These are phyloP conservation scores for Troides helena DNA, from an alignment of 2,888 invertebrate genomes.

Conservation along the genomic window DNA sequence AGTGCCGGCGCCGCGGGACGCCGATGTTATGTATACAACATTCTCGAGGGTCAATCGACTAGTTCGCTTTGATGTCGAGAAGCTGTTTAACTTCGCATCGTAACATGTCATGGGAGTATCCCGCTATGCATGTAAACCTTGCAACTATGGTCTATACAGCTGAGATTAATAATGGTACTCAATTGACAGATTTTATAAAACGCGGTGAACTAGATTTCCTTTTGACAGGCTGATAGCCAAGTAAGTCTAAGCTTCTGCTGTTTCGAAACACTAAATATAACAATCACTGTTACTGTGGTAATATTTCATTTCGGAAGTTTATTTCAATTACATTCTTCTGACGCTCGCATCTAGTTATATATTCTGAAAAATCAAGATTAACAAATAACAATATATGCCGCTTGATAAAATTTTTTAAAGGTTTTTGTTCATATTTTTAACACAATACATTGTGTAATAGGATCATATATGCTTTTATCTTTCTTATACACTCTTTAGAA, in stretches of 20 bases:
- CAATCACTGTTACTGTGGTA: too few species aligned
- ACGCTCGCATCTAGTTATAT: too few species aligned
- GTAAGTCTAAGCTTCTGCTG: background rate
- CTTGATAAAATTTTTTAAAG: too few species aligned
- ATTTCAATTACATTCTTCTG: too few species aligned
- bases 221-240: background rate
- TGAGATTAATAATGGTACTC: background rate
- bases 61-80: slow-evolving; percentile 24
- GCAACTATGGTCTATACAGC: slow-evolving; percentile 1
- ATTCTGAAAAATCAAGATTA: too few species aligned
- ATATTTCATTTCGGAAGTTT: too few species aligned
- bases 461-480: slow-evolving; percentile 1
- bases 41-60: slow-evolving; percentile 18
- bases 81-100: slow-evolving; percentile 23
- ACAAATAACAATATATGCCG: too few species aligned
- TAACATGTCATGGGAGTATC: slow-evolving; percentile 25
- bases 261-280: too few species aligned
- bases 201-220: too few species aligned
- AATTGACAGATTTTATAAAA: background rate
- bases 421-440: too few species aligned
- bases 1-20: slow-evolving; percentile 34
- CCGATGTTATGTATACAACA: slow-evolving; percentile 31
- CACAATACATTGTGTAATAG: too few species aligned
- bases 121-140: background rate
- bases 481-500: slow-evolving; percentile 8